phyloP scores from a whole-genome alignment of 2,113 vertebrate genomes.

The Donacobius atricapilla region DNA sequence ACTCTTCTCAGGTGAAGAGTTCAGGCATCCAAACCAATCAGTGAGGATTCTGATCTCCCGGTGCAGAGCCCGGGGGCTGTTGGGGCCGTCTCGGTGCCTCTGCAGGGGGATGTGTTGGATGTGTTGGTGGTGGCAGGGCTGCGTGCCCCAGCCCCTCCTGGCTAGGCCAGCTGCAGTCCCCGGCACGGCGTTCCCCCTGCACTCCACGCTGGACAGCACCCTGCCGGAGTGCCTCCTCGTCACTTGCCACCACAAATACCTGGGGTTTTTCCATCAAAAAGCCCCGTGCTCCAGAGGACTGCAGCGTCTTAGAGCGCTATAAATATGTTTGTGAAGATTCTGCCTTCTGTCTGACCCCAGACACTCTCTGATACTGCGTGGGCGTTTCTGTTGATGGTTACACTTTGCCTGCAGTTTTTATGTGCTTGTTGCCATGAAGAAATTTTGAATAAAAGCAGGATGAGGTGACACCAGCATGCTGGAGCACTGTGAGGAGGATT shows the following conservation, averaged over 20 bases:
- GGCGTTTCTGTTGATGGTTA: slow-evolving; percentile 22
- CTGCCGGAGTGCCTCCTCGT: background rate
- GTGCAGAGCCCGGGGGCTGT: background rate
- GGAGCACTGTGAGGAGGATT: background rate
- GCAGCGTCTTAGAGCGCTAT: background rate
- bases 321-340: background rate
- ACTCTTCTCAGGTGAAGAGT: background rate
- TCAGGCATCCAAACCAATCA: background rate
- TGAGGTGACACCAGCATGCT: background rate
- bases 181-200: rapidly evolving
- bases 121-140: background rate
- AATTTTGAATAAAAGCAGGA: background rate
- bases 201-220: background rate
- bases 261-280: background rate
- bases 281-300: background rate
- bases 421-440: slow-evolving; percentile 18
- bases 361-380: background rate
- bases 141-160: background rate
- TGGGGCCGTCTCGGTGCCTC: background rate
- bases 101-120: background rate
- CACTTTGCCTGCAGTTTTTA: slow-evolving; percentile 34
- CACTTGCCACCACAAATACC: background rate
- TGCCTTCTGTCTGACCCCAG: slow-evolving; percentile 15
- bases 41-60: rapidly evolving
- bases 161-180: background rate